Base-by-base conservation (phyloP, 2,888 invertebrate genomes). In the Meloe dianella region DNA sequence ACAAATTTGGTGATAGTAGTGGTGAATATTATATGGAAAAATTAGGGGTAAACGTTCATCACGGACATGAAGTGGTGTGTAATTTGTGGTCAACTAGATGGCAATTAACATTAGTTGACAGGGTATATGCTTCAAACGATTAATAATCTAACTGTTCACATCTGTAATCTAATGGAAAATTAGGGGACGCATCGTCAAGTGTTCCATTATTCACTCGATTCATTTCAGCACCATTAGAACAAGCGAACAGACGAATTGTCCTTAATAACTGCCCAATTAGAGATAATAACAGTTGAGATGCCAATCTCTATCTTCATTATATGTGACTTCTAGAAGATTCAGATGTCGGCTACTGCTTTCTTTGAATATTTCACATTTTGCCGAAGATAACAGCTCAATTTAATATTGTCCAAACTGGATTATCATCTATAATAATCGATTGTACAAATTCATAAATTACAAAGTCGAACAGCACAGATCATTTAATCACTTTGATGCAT, bases 381-480 rank as follows among this genome's bases (percentile, higher is more conserved):
- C n/a, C n/a, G n/a, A n/a, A n/a, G n/a, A n/a, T n/a, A n/a, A n/a
- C n/a, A n/a, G n/a, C n/a, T n/a, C n/a, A n/a, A n/a, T n/a, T n/a
- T n/a, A n/a, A n/a, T n/a, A n/a, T n/a, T n/a, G n/a, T n/a, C n/a
- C n/a, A n/a, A n/a, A n/a, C n/a, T n/a, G n/a, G n/a, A n/a, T n/a
- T n/a, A n/a, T n/a, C n/a, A n/a, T n/a, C n/a, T n/a, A n/a, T n/a
- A n/a, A n/a, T n/a, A n/a, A n/a, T n/a, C n/a, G n/a, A n/a, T n/a
- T n/a, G n/a, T n/a, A n/a, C n/a, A 3, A 27, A 27, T 27, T 27
- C 2, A 4, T 27, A 27, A 27, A 27, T 27, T 27, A 27, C 27
- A 27, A 4, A n/a, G n/a, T n/a, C n/a, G 2, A 75, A 74, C 70
- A 67, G 73, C 71, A 75, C 72, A 74, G 74, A 72, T 75, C 74